A percentile compares a stretch with the other conserved stretches of the same genome.
Conservation (phyloP, 2,113 vertebrate species). For the Hypomesus transpacificus region DNA sequence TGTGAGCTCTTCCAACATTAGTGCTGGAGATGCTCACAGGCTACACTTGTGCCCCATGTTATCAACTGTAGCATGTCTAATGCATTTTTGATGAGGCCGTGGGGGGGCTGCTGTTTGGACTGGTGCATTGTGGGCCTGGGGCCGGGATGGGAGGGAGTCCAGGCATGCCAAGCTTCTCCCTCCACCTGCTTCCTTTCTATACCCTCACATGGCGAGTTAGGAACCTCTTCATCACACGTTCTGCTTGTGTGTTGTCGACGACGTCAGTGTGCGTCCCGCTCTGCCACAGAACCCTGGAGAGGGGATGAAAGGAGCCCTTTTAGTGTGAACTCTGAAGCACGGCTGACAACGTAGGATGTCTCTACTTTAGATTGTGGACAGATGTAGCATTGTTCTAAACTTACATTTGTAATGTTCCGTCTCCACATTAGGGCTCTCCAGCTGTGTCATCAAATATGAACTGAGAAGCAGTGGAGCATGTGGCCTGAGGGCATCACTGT, state of each 20-base stretch:
- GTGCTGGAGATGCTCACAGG: conserved; percentile 44
- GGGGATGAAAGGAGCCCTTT: too few relatives aligned
- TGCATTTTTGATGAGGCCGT: conserved; percentile 65
- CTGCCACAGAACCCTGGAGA: too few relatives aligned
- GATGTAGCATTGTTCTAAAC: not conserved
- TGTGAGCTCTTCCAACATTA: conserved; percentile 11
- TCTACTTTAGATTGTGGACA: not conserved
- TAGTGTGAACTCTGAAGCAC: too few relatives aligned
- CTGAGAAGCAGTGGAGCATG: conserved; percentile 14
- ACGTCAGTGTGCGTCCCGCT: too few relatives aligned
- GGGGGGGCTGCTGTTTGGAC: conserved; percentile 26
- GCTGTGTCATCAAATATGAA: conserved; percentile 10
- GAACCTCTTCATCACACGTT: too few relatives aligned
- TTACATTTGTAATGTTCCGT: conserved; percentile 19
- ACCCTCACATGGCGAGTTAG: not conserved
- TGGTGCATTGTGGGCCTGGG: conserved; percentile 31
- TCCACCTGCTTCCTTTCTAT: not conserved
- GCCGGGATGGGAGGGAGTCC: conserved; percentile 24
- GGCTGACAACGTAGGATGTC: too few relatives aligned
- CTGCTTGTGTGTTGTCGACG: too few relatives aligned
- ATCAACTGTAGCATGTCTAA: conserved; percentile 60
- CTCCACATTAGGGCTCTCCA: conserved; percentile 19
- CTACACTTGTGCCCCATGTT: conserved; percentile 25
- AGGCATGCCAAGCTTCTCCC: not conserved
- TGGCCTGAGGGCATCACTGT: conserved; percentile 33